These are phyloP conservation scores for Gonocerus acuteangulatus DNA, from an alignment of 2,888 invertebrate genomes.

Conservation along the genomic window DNA sequence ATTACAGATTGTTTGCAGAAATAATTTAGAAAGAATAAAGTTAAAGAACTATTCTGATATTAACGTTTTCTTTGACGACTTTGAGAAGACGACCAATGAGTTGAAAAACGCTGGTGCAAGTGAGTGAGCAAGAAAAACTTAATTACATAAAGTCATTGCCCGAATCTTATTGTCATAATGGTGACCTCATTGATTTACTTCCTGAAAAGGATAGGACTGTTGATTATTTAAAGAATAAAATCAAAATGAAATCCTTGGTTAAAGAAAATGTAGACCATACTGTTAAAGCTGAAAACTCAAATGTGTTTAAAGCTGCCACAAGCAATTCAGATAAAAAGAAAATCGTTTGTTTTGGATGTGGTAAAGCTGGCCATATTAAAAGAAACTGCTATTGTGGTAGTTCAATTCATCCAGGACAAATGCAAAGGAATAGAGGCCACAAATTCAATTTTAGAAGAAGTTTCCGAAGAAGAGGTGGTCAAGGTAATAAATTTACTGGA, in stretches of 20 bases:
- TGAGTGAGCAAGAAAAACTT: slow-evolving; percentile 36
- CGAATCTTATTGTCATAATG: slow-evolving; percentile 36
- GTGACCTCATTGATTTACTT: slow-evolving; percentile 38
- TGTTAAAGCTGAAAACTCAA: slow-evolving; percentile 21
- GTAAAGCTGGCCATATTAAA: background rate
- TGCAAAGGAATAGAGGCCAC: background rate
- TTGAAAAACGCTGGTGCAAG: slow-evolving; percentile 30
- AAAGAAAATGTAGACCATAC: slow-evolving; percentile 10
- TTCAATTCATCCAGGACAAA: background rate
- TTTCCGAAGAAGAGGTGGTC: background rate
- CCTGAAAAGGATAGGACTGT: slow-evolving; percentile 37
- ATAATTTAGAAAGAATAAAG: too few species aligned
- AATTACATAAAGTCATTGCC: slow-evolving; percentile 38
- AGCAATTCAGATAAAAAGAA: background rate
- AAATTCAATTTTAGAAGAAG: background rate
- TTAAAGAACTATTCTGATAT: slow-evolving; percentile 34
- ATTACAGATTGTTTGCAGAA: too few species aligned
- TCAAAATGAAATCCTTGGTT: slow-evolving; percentile 27
- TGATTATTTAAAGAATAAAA: slow-evolving; percentile 39
- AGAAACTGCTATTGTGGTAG: background rate
- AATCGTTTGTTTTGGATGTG: background rate
- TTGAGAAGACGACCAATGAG: slow-evolving; percentile 38
- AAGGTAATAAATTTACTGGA: background rate
- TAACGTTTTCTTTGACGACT: slow-evolving; percentile 25
- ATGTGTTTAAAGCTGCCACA: slow-evolving; percentile 28